These are phyloP conservation scores for Diaperis boleti DNA, from an alignment of 2,888 invertebrate species.

Conservation along the genomic window DNA sequence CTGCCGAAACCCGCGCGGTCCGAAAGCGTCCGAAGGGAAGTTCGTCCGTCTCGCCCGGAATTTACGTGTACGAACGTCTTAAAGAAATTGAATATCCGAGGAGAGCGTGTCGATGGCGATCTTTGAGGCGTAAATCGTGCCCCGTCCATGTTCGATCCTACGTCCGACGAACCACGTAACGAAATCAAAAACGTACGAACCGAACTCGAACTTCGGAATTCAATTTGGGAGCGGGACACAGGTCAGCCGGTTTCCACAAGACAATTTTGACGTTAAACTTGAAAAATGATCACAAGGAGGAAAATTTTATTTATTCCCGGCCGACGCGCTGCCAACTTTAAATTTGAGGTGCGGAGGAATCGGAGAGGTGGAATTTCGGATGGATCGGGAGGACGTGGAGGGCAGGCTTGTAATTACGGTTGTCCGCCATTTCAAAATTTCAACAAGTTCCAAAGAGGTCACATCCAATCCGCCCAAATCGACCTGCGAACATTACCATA, in stretches of 20 bases:
- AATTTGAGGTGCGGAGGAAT: conserved; percentile 33
- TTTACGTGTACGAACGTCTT: conserved; percentile 58
- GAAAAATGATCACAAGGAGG: conserved; percentile 47
- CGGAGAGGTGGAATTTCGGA: conserved; percentile 26
- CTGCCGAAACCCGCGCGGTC: conserved; percentile 1
- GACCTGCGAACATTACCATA: conserved; percentile 57
- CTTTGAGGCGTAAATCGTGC: conserved; percentile 55
- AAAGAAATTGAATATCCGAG: conserved; percentile 59
- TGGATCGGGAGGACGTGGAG: neutral
- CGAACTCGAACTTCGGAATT: conserved; percentile 51
- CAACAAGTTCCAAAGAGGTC: conserved; percentile 36
- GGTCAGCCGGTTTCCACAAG: conserved; percentile 53
- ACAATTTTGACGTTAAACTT: conserved; percentile 53
- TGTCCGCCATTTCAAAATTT: too few species aligned
- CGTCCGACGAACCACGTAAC: conserved; percentile 54
- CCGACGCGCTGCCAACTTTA: conserved; percentile 19
- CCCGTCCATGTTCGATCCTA: conserved; percentile 45
- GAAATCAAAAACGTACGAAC: conserved; percentile 56
- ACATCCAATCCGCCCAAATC: conserved; percentile 54
- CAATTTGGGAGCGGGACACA: conserved; percentile 45
- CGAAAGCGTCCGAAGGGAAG: conserved; percentile 47
- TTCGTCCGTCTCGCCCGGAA: conserved; percentile 50
- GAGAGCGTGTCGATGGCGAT: conserved; percentile 50
- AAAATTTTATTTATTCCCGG: conserved; percentile 47
- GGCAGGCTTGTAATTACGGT: too few species aligned